Percentiles rank a stretch among this genome's conserved stretches.
Conservation (phyloP, 2,888 invertebrate species). For the Disparrhopalites patrizii region DNA sequence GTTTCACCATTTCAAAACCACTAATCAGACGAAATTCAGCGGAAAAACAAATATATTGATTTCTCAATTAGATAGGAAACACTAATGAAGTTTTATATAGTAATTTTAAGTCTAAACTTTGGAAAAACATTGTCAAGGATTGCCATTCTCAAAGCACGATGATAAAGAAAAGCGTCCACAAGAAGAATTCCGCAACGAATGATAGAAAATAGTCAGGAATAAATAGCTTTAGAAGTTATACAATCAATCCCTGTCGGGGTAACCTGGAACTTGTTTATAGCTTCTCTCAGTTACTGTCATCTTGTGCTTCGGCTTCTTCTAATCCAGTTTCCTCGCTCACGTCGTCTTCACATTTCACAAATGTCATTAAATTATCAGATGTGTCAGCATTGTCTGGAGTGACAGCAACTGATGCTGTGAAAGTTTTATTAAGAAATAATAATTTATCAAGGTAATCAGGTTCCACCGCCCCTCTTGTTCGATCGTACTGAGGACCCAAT, state of each 20-base stretch:
- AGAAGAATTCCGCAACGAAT: neutral
- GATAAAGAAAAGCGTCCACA: neutral
- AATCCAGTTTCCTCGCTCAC: neutral
- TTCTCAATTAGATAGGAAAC: too few relatives aligned
- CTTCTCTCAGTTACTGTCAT: neutral
- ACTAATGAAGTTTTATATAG: too few relatives aligned
- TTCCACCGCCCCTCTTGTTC: conserved; percentile 20
- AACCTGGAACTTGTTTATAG: too few relatives aligned
- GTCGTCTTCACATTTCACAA: conserved; percentile 1
- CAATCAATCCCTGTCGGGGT: too few relatives aligned
- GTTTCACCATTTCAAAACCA: too few relatives aligned
- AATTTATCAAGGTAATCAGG: conserved; percentile 29
- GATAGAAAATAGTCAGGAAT: neutral
- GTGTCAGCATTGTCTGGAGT: neutral
- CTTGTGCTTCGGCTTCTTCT: neutral
- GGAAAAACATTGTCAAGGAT: too few relatives aligned
- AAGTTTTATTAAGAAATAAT: conserved; percentile 22
- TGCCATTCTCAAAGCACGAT: neutral
- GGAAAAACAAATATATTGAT: too few relatives aligned
- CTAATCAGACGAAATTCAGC: too few relatives aligned
- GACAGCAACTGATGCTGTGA: conserved; percentile 5
- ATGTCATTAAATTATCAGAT: neutral
- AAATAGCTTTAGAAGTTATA: neutral
- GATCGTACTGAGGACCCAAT: conserved; percentile 9
- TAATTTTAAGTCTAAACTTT: too few relatives aligned